Evolutionary conservation across 92 coral and sea anemone genomes (phyloP).

Genomic region (Paragorgia papillata): DNA sequence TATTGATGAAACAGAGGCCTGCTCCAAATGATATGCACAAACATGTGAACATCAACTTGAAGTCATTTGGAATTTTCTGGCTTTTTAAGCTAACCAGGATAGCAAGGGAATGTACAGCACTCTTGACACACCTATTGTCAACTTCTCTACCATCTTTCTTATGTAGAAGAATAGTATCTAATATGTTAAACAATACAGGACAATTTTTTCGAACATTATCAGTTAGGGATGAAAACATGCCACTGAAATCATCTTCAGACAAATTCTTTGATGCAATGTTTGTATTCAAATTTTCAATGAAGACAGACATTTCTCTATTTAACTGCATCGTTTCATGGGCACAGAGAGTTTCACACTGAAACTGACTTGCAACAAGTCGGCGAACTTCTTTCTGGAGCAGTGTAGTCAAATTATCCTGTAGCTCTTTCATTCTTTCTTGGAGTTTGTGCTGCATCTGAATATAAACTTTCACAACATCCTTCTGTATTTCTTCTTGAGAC

Average conservation of each 20-base stretch:
- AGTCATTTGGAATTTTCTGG: constrained; percentile 50
- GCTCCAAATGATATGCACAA: constrained; percentile 50
- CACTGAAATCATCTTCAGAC: constrained; percentile 26
- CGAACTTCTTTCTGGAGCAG: constrained; percentile 18
- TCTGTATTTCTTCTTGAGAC: not conserved
- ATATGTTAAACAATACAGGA: constrained; percentile 40
- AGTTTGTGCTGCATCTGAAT: not conserved
- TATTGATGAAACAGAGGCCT: constrained; percentile 34
- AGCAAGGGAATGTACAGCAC: constrained; percentile 42
- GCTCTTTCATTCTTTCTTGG: constrained; percentile 40
- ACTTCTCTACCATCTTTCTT: constrained; percentile 47
- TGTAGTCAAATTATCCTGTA: constrained; percentile 10
- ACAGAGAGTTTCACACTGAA: constrained; percentile 32
- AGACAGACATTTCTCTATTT: constrained; percentile 30
- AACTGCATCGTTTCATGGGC: constrained; percentile 31
- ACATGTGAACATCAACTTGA: constrained; percentile 46
- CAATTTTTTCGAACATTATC: constrained; percentile 27
- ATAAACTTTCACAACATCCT: not conserved
- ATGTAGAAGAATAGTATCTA: constrained; percentile 40
- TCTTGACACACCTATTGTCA: constrained; percentile 34
- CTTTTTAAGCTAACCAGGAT: constrained; percentile 45
- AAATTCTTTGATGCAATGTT: constrained; percentile 24
- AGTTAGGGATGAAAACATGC: constrained; percentile 18
- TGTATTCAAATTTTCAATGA: no score
- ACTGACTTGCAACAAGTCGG: constrained; percentile 35